phyloP scores from a whole-genome alignment of 2,113 vertebrate species.

The Pandion haliaetus region DNA sequence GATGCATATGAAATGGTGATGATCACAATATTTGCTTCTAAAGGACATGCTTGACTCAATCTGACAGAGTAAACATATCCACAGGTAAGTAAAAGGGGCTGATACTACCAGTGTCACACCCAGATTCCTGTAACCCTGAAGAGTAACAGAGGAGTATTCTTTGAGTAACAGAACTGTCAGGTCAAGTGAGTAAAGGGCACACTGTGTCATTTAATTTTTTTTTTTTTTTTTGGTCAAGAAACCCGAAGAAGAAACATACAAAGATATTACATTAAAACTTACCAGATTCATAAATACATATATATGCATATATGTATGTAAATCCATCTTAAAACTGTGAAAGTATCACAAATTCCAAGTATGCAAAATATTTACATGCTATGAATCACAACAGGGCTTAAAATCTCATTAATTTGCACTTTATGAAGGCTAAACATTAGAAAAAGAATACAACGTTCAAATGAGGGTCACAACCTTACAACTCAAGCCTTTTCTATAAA shows the following conservation, averaged over 20 bases:
- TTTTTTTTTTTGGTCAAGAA: neutral
- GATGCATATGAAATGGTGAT: neutral
- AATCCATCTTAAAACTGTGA: neutral
- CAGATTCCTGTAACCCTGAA: neutral
- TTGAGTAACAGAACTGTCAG: neutral
- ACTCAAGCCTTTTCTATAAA: neutral
- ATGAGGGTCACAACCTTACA: neutral
- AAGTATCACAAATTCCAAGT: neutral
- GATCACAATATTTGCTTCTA: neutral
- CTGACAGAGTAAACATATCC: neutral
- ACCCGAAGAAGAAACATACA: neutral
- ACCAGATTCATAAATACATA: neutral
- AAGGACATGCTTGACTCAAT: neutral
- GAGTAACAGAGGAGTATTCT: neutral
- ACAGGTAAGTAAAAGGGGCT: neutral
- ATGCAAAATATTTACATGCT: neutral
- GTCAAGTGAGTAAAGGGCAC: neutral
- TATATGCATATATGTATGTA: neutral
- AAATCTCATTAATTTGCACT: neutral
- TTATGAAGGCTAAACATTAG: neutral
- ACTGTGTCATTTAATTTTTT: accelerated
- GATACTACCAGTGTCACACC: neutral
- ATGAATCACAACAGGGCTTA: neutral
- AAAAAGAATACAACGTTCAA: neutral
- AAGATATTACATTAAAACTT: neutral